Evolutionary conservation across 2,113 vertebrate genomes (phyloP), one percentile per base, ranked within the genome.

Genomic region (Nannobrachium achirus): DNA sequence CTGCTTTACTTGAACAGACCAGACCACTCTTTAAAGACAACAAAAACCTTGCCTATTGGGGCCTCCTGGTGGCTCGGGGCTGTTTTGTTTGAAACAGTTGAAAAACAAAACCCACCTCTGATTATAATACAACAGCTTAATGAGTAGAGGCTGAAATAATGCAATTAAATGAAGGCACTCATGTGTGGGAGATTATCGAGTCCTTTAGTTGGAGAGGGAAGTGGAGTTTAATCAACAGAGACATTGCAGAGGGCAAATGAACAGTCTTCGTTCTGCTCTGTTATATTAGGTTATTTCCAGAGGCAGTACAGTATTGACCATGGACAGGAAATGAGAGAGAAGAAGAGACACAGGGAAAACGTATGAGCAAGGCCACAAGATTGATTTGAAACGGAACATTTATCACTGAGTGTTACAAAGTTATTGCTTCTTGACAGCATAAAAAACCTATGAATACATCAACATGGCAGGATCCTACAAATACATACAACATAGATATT

Each of bases 81-180:
- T n/a, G n/a, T n/a, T n/a, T n/a, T n/a, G n/a, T n/a, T n/a, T n/a
- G n/a, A n/a, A n/a, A n/a, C n/a, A n/a, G n/a, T n/a, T n/a, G n/a
- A n/a, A n/a, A n/a, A n/a, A n/a, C n/a, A n/a, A n/a, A n/a, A n/a
- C n/a, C 25, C 25, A 33, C 25, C 25, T 33, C 25, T 33, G 25
- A 33, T 33, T 33, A 33, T 76, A 75, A 84, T 72, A 63, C 76
- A 71, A 69, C 65, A 67, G 52, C 44, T 48, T 61, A 73, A 81
- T 45, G 38, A 57, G 61, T 18, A 78, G 75, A 81, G 68, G 38
- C 62, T 46, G 39, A 68, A 83, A 79, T 80, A 80, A 83, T 78
- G 79, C 66, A 84, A 86, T 86, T 86, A 80, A 82, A 86, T 81
- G 44, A 82, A 79, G 58, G 64, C 72, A 14, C 59, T 77, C 68